Conservation (phyloP, 1,140 invertebrate species). For the Ptiloglossa arizonensis region DNA sequence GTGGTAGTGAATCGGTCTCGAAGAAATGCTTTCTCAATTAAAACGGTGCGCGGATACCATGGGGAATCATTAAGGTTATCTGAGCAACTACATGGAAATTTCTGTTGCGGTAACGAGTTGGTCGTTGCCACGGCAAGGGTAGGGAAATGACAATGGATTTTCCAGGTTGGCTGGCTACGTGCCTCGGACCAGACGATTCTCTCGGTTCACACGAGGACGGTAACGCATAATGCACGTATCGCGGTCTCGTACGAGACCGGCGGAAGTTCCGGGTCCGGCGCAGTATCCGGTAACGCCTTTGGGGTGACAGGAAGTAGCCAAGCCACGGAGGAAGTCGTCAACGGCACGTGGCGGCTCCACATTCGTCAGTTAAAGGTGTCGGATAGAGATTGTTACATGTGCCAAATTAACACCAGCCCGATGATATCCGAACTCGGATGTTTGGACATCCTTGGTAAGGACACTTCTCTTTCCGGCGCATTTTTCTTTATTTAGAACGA, state of each 20-base stretch:
- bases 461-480: neutral
- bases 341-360: constrained; percentile 86
- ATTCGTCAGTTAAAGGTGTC: constrained; percentile 85
- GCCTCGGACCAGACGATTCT: constrained; percentile 94
- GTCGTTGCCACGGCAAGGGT: neutral
- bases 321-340: constrained; percentile 84
- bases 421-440: constrained; percentile 87
- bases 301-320: constrained; percentile 84
- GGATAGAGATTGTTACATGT: constrained; percentile 86
- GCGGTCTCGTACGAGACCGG: constrained; percentile 89
- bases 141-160: constrained; percentile 62
- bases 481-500: neutral
- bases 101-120: constrained; percentile 16
- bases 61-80: constrained; percentile 14
- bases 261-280: constrained; percentile 90
- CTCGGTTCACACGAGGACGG: constrained; percentile 91
- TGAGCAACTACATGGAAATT: constrained; percentile 10
- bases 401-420: constrained; percentile 87
- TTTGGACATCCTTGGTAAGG: constrained; percentile 88
- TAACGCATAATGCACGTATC: constrained; percentile 93
- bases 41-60: neutral
- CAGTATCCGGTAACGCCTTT: constrained; percentile 67
- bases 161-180: constrained; percentile 94
- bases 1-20: neutral
- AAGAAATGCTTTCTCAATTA: neutral